Percentiles rank a stretch among this genome's conserved stretches.
phyloP scores from a whole-genome alignment of 2,797 vertebrate genomes.

The Gephyroberyx darwinii region DNA sequence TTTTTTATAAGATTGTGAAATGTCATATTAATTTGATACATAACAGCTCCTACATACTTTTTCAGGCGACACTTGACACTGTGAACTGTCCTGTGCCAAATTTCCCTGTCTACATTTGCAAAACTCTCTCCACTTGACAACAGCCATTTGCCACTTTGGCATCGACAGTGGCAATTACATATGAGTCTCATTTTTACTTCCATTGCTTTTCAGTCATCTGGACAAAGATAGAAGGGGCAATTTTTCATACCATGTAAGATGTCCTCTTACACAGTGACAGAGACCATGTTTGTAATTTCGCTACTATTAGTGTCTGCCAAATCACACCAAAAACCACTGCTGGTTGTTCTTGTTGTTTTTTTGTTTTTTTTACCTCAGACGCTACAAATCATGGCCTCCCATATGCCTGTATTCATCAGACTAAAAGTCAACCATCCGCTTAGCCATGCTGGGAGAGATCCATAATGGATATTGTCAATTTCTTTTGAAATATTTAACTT shows the following conservation, averaged over 20 bases:
- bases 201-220: slow-evolving; percentile 67
- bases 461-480: slow-evolving; percentile 69
- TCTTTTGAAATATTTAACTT: slow-evolving; percentile 66
- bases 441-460: slow-evolving; percentile 58
- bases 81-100: slow-evolving; percentile 33
- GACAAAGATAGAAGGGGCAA: slow-evolving; percentile 68
- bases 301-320: slow-evolving; percentile 68
- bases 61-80: slow-evolving; percentile 9
- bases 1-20: not conserved
- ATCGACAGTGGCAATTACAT: slow-evolving; percentile 64
- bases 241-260: slow-evolving; percentile 63
- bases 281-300: slow-evolving; percentile 68
- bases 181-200: slow-evolving; percentile 52
- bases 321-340: slow-evolving; percentile 31
- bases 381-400: slow-evolving; percentile 54
- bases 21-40: not conserved
- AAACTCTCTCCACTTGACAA: slow-evolving; percentile 64
- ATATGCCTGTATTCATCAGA: slow-evolving; percentile 55
- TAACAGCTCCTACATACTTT: not conserved
- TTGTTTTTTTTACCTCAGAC: slow-evolving; percentile 56
- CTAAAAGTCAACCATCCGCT: slow-evolving; percentile 47
- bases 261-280: slow-evolving; percentile 65
- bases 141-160: slow-evolving; percentile 68
- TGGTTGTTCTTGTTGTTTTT: slow-evolving; percentile 45
- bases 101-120: slow-evolving; percentile 56